phyloP scores from a whole-genome alignment of 2,888 invertebrate species.

The Protophormia terraenovae region DNA sequence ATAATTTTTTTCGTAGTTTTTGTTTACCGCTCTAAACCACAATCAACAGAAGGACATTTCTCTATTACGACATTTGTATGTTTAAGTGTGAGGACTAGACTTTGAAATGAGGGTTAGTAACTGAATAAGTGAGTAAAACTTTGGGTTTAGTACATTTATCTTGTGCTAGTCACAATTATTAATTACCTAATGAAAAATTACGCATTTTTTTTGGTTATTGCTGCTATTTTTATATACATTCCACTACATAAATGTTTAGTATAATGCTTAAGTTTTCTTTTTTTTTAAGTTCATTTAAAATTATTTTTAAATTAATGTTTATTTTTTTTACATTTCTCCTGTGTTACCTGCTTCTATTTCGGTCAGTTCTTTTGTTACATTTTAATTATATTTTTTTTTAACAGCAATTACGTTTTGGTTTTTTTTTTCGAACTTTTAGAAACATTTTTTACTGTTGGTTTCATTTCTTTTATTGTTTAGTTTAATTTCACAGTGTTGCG shows the following conservation, averaged over 20 bases:
- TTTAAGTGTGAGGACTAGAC: not conserved
- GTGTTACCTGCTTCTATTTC: not conserved
- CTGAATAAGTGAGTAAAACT: conserved; percentile 8
- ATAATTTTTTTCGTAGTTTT: not conserved
- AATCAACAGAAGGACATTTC: conserved; percentile 30
- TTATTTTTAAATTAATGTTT: conserved; percentile 12
- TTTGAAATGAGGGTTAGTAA: not conserved
- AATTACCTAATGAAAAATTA: conserved; percentile 43
- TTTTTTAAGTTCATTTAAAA: not conserved
- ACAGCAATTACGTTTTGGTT: conserved; percentile 27
- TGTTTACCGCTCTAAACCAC: not conserved
- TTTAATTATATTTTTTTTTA: conserved; percentile 56
- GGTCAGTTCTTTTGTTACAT: conserved; percentile 23
- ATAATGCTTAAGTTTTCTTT: not conserved
- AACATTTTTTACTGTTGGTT: not conserved
- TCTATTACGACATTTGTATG: not conserved
- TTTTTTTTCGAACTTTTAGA: not conserved
- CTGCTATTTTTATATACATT: not conserved
- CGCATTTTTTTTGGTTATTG: not conserved
- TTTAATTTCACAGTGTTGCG: conserved; percentile 67
- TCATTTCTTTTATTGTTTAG: conserved; percentile 10
- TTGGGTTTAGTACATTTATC: conserved; percentile 41
- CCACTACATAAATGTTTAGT: too few species aligned
- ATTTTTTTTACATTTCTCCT: not conserved
- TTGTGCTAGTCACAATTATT: conserved; percentile 49